phyloP scores from a whole-genome alignment of 2,888 invertebrate genomes.

The Microctonus brassicae region DNA sequence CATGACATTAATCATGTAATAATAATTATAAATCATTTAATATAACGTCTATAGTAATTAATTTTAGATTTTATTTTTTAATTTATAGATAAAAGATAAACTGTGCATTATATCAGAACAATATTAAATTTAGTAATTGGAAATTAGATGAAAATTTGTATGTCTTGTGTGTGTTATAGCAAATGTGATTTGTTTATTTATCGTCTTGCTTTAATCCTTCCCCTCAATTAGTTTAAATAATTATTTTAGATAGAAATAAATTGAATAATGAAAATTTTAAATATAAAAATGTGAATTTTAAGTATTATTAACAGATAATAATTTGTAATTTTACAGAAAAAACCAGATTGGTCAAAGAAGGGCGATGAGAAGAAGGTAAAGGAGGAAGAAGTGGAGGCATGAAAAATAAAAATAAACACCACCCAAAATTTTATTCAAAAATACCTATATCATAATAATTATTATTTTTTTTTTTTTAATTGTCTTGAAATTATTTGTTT shows the following conservation, averaged over 20 bases:
- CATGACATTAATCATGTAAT: neutral
- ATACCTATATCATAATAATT: conserved; percentile 5
- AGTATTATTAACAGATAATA: conserved; percentile 32
- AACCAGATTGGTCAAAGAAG: conserved; percentile 96
- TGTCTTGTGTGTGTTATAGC: neutral
- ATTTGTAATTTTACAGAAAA: conserved; percentile 80
- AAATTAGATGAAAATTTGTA: conserved; percentile 8
- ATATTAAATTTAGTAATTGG: conserved; percentile 7
- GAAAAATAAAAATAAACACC: conserved; percentile 66
- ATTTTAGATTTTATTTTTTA: neutral
- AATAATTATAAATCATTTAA: neutral
- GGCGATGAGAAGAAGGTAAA: conserved; percentile 89
- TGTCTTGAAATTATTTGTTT: conserved; percentile 6
- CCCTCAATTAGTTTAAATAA: conserved; percentile 14
- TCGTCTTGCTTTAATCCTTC: conserved; percentile 31
- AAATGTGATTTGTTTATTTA: neutral
- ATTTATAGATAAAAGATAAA: neutral
- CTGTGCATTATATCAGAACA: neutral
- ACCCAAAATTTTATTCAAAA: conserved; percentile 1
- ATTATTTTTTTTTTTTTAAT: conserved; percentile 11
- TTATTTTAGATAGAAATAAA: conserved; percentile 10
- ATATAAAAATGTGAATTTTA: neutral
- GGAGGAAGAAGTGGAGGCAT: conserved; percentile 89
- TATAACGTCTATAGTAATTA: conserved; percentile 8
- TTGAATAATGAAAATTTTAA: conserved; percentile 10